Base-by-base conservation (phyloP, 1,140 invertebrate genomes). In the Heliconius eleuchia region DNA sequence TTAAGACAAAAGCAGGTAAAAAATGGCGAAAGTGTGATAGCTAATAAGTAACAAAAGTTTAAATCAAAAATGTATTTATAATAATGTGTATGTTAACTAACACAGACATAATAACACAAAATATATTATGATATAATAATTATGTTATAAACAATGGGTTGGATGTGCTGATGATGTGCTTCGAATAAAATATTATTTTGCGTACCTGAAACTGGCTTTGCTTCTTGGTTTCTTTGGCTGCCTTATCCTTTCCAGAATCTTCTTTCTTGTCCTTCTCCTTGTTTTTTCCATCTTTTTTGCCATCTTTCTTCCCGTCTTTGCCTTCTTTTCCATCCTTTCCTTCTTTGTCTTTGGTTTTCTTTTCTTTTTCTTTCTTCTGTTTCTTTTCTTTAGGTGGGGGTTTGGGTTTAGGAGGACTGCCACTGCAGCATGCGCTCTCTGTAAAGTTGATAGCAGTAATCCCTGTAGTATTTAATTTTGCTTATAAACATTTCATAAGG, bases 371-470 rank as follows among this genome's bases (percentile, higher is more conserved):
- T 87, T 96, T 96, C 80, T 97, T 96, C 71, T 96, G 96, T 90
- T 97, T 97, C 86, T 97, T 97, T 76, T 97, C 96, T 84, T 96
- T 96, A 66, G 96, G 96, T 19, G 96, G 95, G 57, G 96, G 96
- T 71, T 96, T 96, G 37, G 96, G 96, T 88, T 96, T 96, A 75
- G 96, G 96, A 80, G 95, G 95, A 55, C 95, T 96, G 79, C 96
- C 96, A 77, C 96, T 96, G 93, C 97, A 98, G 92, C 97, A 98
- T 80, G 97, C 96, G 95, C 97, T 97, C 93, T 98, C 98, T 96
- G 80, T 39, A 81, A 81, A 66, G 11, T 60, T 27, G 3, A 23
- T 23, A 66, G 11, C 60, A 66, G 60, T 13, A 27, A 66, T 30
- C 11, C 23, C 30, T 13, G 60, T 27, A 66, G 60, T 66, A 30